Evolutionary conservation across 2,113 vertebrate genomes (phyloP).

Genomic region (Dicaeum eximium): DNA sequence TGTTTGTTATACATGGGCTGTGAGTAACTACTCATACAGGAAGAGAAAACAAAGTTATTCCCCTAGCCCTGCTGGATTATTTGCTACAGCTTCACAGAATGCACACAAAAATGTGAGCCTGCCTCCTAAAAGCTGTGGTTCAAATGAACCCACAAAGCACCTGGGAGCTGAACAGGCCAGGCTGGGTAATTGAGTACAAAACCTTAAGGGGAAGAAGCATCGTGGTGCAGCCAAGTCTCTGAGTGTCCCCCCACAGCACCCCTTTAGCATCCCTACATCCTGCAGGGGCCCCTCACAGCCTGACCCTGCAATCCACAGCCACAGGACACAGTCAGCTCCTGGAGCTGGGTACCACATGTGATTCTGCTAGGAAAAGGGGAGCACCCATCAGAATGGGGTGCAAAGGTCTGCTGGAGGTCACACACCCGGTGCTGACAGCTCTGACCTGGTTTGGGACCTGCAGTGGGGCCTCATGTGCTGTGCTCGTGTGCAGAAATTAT

Average conservation of each 20-base stretch:
- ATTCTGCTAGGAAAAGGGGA: background rate
- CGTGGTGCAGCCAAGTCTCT: background rate
- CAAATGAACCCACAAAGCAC: background rate
- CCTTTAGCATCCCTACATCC: rapidly evolving
- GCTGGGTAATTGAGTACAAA: background rate
- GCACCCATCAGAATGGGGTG: background rate
- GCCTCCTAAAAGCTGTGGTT: background rate
- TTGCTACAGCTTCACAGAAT: background rate
- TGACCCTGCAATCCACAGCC: background rate
- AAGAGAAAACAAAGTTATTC: constrained; percentile 14
- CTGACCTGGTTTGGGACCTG: rapidly evolving
- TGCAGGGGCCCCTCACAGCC: background rate
- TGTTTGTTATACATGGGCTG: constrained; percentile 83
- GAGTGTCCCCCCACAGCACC: background rate
- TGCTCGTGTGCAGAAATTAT: background rate
- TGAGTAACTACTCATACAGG: constrained; percentile 73
- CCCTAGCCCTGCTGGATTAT: background rate
- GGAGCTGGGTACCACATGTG: background rate
- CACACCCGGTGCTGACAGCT: background rate
- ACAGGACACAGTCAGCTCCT: background rate
- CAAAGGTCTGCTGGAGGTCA: background rate
- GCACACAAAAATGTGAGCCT: background rate
- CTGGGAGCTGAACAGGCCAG: background rate
- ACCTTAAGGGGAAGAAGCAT: background rate
- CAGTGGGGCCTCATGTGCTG: rapidly evolving